Evolutionary conservation across 2,113 vertebrate species (phyloP).

Genomic region (Heliornis fulica): DNA sequence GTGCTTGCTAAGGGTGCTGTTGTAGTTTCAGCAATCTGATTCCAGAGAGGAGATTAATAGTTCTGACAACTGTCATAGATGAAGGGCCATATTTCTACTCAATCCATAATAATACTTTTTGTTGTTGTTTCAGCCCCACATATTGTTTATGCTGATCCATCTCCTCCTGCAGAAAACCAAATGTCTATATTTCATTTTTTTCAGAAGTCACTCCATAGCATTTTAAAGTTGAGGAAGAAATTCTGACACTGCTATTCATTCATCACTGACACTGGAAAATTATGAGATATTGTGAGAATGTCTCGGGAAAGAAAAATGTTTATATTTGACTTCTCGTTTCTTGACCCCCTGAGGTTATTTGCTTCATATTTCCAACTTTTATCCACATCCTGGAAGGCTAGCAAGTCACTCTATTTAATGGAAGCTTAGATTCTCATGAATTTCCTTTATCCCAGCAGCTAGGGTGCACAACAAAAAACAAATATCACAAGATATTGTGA

Average conservation of each 20-base stretch:
- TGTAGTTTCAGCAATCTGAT: neutral
- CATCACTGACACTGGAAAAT: neutral
- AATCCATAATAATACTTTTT: neutral
- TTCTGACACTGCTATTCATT: neutral
- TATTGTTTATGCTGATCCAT: neutral
- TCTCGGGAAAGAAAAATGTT: slow-evolving; percentile 48
- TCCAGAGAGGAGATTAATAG: neutral
- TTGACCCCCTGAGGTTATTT: slow-evolving; percentile 35
- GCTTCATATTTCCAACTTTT: slow-evolving; percentile 20
- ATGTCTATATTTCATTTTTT: neutral
- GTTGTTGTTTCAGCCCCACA: neutral
- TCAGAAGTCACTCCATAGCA: neutral
- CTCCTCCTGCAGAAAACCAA: neutral
- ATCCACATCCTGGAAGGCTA: neutral
- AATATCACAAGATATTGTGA: neutral
- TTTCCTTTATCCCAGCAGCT: neutral
- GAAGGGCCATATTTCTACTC: neutral
- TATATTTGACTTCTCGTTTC: neutral
- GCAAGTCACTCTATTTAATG: neutral
- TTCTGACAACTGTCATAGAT: neutral
- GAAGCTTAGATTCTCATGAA: neutral
- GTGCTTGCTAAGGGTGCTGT: neutral
- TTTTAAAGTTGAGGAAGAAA: neutral
- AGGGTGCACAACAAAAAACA: neutral
- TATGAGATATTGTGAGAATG: neutral